Percentiles rank a stretch among this genome's conserved stretches.
These are phyloP conservation scores for Geococcyx californianus DNA, from an alignment of 2,113 vertebrate species.

Conservation along the genomic window DNA sequence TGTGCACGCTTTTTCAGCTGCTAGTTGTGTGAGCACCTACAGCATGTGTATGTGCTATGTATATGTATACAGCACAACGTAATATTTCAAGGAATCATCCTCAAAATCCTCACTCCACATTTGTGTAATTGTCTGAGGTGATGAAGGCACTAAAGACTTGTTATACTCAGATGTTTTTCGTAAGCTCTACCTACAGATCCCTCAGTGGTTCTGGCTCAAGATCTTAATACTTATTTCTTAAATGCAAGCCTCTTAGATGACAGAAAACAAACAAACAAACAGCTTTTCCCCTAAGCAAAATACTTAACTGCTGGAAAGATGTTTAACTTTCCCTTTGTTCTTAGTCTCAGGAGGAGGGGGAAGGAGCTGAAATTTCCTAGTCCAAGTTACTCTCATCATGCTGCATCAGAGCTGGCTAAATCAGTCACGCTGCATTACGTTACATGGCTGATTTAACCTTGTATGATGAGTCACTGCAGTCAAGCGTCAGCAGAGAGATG, in stretches of 20 bases:
- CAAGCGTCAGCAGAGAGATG: conserved; percentile 48
- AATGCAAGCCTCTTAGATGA: not conserved
- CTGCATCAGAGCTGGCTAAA: conserved; percentile 60
- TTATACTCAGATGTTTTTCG: not conserved
- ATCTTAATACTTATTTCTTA: not conserved
- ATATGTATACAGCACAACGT: not conserved
- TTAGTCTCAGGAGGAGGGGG: not conserved
- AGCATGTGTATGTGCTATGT: rapidly evolving
- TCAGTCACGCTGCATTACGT: conserved; percentile 61
- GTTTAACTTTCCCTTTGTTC: conserved; percentile 43
- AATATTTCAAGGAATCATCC: not conserved
- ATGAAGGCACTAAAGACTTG: not conserved
- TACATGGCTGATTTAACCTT: conserved; percentile 57
- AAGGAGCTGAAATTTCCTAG: conserved; percentile 17
- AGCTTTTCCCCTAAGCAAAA: not conserved
- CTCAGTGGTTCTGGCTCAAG: not conserved
- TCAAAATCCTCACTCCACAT: not conserved
- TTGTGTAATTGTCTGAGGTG: not conserved
- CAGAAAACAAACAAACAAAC: conserved; percentile 3
- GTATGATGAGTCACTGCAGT: conserved; percentile 66
- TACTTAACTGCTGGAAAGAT: not conserved
- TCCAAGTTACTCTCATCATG: conserved; percentile 12
- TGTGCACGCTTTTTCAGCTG: not conserved
- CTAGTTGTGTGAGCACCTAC: not conserved
- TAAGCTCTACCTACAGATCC: not conserved